Base-by-base conservation (phyloP, 2,888 invertebrate genomes). In the Emesis castigata region DNA sequence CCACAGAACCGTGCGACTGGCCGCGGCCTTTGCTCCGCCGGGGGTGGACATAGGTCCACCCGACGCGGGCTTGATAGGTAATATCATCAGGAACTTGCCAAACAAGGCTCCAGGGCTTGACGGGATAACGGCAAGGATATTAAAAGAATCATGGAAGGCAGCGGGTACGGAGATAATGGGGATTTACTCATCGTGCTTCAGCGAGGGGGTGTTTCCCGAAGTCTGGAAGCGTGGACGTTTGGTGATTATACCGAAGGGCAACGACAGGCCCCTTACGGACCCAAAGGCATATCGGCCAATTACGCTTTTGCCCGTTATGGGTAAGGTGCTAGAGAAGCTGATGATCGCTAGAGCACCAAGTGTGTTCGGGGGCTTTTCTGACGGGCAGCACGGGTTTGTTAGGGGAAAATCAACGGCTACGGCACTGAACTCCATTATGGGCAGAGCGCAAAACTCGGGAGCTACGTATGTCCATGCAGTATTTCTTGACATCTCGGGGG, bases 41-140 rank as follows among this genome's bases (percentile, higher is more conserved):
- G 56, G 20, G 2, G 18, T 1, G 8, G 18, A 56, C 2, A 34
- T 2, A 3, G 11, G 11, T 34, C 11, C 34, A 1, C 11, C 11
- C 3, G 11, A 11, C 34, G 3, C 11, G 2, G 11, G 11, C 2
- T 11, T 11, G 2, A 9, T 34, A 9, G 34, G 34, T 2, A 26
- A 26, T 5, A 26, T 29, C 77, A 0, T 90, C 1, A 73, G 9
- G 69, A 14, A 22, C 0, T 68, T 89, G 0, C 88, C 88, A 0
- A 87, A 87, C 77, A 90, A 86, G 5, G 84, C 89, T 0, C 88
- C 88, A 16, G 90, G 90, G 0, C 65, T 85, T 5, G 88, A 90
- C 11, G 88, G 90, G 0, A 61, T 90, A 0, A 83, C 83, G 0
- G 82, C 88, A 0, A 31, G 66, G 0, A 89, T 90, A 0, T 5